Base-by-base conservation (phyloP, 2,797 vertebrate species). In the Crenichthys baileyi region DNA sequence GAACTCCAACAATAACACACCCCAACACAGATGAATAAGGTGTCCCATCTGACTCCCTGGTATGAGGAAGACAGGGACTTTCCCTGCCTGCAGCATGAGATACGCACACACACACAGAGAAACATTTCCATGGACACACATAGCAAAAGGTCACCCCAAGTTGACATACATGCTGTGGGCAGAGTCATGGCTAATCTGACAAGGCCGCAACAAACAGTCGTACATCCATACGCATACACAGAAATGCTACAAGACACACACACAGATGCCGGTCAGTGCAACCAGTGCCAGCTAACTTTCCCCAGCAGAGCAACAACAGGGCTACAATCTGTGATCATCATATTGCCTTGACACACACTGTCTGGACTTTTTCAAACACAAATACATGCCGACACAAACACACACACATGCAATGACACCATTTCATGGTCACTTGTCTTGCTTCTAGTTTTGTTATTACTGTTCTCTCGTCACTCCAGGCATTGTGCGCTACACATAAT, bases 281-380 rank as follows among this genome's bases (percentile, higher is more conserved):
- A 72, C 76, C 73, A 11, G 85, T 88, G 92, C 91, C 91, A 94
- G 87, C 87, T 77, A 83, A 83, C 87, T 90, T 90, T 91, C 76
- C 86, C 88, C 85, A 82, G 79, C 89, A 82, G 85, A 85, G 87
- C 78, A 81, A 85, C 67, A 86, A 94, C 75, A 83, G 83, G 86
- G 85, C 88, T 84, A 71, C 92, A 95, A 91, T 93, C 91, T 94
- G 92, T 89, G 92, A 94, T 91, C 79, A 61, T 89, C 89, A 87
- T 88, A 91, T 88, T 63, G 89, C 84, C 84, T 87, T 85, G 90
- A 93, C 89, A 92, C 77, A 60, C 79, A 79, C 85, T 89, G 85
- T 90, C 83, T 90, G 85, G 85, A 81, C 75, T 72, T 75, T 71
- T 77, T 73, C 86, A 70, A 84, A 81, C 76, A 79, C 4, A 84